These are phyloP conservation scores for Coregonus clupeaformis DNA, from an alignment of 2,113 vertebrate genomes.

Conservation along the genomic window DNA sequence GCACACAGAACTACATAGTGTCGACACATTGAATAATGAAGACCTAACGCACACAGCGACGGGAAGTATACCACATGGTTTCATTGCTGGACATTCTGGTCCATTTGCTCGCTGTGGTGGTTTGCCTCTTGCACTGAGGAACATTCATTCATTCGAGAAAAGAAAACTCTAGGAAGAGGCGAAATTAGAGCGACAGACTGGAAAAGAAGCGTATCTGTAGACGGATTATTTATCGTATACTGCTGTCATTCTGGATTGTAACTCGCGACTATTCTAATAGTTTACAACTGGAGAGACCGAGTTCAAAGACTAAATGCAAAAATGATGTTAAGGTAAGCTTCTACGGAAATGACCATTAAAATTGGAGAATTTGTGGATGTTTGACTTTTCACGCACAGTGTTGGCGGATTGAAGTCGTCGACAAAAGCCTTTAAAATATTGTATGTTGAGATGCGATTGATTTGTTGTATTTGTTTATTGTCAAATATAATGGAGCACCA, in stretches of 20 bases:
- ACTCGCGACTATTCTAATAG: constrained; percentile 28
- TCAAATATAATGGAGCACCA: no score
- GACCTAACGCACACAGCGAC: constrained; percentile 52
- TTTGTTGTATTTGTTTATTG: no score
- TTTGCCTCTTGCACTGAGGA: constrained; percentile 3
- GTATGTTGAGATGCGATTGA: no score
- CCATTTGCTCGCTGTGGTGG: not conserved
- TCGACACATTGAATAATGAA: constrained; percentile 65
- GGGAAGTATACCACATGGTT: constrained; percentile 38
- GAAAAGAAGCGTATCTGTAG: constrained; percentile 24
- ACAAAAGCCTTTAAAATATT: constrained; percentile 34
- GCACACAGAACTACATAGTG: constrained; percentile 62
- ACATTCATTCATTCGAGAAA: constrained; percentile 10
- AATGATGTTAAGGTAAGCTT: constrained; percentile 70
- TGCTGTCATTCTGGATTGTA: constrained; percentile 69
- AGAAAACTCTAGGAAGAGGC: constrained; percentile 49
- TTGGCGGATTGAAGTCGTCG: constrained; percentile 28
- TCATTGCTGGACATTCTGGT: not conserved
- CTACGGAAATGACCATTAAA: constrained; percentile 3
- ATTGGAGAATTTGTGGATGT: not conserved
- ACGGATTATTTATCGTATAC: constrained; percentile 62
- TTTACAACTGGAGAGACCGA: constrained; percentile 35
- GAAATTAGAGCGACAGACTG: constrained; percentile 37
- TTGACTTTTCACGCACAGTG: not conserved
- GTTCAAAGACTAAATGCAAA: constrained; percentile 51